Evolutionary conservation across 2,888 invertebrate genomes (phyloP).

Genomic region (Coenonympha arcania): DNA sequence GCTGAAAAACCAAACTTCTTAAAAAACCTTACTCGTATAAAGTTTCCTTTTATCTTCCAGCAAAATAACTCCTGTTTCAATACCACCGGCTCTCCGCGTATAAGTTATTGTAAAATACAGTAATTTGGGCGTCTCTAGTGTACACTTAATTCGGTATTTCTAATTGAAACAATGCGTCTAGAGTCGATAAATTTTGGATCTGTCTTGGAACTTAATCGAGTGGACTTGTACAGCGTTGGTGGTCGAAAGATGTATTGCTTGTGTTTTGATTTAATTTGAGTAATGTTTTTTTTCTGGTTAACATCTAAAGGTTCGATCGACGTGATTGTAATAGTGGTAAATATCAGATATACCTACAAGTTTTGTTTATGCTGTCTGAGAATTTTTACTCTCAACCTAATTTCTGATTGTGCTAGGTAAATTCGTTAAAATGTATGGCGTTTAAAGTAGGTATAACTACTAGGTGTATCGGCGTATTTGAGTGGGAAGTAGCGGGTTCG

Average conservation of each 20-base stretch:
- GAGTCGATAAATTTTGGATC: constrained; percentile 53
- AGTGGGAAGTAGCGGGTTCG: too few species aligned
- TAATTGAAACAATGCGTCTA: constrained; percentile 69
- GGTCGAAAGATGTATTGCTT: constrained; percentile 54
- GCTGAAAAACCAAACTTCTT: too few species aligned
- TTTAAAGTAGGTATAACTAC: too few species aligned
- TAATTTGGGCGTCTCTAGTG: constrained; percentile 65
- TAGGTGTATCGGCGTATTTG: too few species aligned
- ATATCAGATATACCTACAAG: background rate
- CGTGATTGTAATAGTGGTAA: background rate
- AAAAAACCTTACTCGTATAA: too few species aligned
- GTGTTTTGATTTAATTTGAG: constrained; percentile 37
- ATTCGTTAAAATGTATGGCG: too few species aligned
- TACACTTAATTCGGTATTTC: constrained; percentile 61
- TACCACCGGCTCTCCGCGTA: constrained; percentile 31
- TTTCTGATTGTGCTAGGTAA: too few species aligned
- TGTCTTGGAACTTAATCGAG: constrained; percentile 53
- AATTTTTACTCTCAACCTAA: background rate
- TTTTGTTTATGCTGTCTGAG: background rate
- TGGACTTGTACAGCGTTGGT: constrained; percentile 51
- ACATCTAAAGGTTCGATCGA: background rate
- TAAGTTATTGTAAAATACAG: constrained; percentile 40
- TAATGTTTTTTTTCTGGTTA: constrained; percentile 20
- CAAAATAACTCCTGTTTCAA: background rate
- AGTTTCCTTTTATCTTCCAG: too few species aligned